Conservation (phyloP, 1,140 invertebrate species). For the Panagrolaimus sp. region DNA sequence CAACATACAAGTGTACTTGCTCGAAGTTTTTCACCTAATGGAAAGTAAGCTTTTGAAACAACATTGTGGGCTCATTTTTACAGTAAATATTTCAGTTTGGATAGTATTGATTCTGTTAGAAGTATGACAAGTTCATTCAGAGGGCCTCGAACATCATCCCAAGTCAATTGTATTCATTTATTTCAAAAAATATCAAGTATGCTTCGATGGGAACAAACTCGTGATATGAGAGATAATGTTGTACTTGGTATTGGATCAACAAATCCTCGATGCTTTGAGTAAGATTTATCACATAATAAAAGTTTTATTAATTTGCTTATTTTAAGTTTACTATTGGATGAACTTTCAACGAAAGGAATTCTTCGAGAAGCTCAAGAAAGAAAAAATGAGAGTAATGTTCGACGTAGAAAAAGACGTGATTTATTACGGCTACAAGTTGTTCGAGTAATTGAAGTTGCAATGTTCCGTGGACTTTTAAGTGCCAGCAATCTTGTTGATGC, state of each 20-base stretch:
- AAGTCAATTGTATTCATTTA: conserved; percentile 32
- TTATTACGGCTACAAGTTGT: conserved; percentile 73
- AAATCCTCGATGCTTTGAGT: conserved; percentile 85
- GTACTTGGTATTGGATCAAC: conserved; percentile 85
- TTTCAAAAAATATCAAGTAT: conserved; percentile 41
- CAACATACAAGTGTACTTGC: conserved; percentile 24
- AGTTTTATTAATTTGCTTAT: conserved; percentile 25
- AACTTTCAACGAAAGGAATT: conserved; percentile 71
- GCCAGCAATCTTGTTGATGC: conserved; percentile 72
- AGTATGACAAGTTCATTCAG: conserved; percentile 27
- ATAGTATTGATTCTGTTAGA: conserved; percentile 25
- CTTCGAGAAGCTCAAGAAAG: conserved; percentile 90
- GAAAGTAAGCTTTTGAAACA: conserved; percentile 18
- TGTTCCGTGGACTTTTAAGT: conserved; percentile 62
- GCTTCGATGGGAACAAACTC: conserved; percentile 71
- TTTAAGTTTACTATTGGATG: conserved; percentile 88
- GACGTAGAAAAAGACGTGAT: conserved; percentile 75
- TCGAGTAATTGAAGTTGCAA: conserved; percentile 60
- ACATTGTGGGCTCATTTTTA: too few species aligned
- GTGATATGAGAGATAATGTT: conserved; percentile 83
- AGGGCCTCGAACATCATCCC: conserved; percentile 12
- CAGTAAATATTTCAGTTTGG: conserved; percentile 8
- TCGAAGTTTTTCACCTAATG: conserved; percentile 44
- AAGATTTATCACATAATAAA: conserved; percentile 58
- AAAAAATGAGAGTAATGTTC: conserved; percentile 89